Percentiles rank a stretch among this genome's conserved stretches.
phyloP scores from a whole-genome alignment of 2,797 vertebrate species.

The Sebastes cheni region DNA sequence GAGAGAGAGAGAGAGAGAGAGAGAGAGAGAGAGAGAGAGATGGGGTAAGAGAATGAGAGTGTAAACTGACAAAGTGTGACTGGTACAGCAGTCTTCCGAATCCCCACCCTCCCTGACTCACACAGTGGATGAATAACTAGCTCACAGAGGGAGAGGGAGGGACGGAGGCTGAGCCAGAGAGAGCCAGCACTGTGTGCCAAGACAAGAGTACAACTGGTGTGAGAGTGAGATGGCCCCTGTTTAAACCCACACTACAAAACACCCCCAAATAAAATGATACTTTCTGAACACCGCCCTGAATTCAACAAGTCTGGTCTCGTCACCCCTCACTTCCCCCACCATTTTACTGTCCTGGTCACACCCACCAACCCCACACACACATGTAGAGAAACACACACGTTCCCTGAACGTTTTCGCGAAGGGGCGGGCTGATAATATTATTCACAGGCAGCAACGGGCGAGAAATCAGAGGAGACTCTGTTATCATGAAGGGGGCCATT shows the following conservation, averaged over 20 bases:
- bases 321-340: background rate
- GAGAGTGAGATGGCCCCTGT: slow-evolving; percentile 24
- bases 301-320: background rate
- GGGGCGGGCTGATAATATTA: slow-evolving; percentile 76
- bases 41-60: slow-evolving; percentile 53
- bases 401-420: slow-evolving; percentile 40
- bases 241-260: slow-evolving; percentile 41
- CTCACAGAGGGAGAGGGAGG: slow-evolving; percentile 70
- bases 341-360: slow-evolving; percentile 11
- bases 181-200: slow-evolving; percentile 3
- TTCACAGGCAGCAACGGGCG: slow-evolving; percentile 69
- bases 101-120: slow-evolving; percentile 86
- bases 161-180: slow-evolving; percentile 43
- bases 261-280: background rate
- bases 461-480: slow-evolving; percentile 79
- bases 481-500: slow-evolving; percentile 80
- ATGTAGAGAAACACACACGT: background rate
- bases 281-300: slow-evolving; percentile 11
- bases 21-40: slow-evolving; percentile 40
- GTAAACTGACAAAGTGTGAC: slow-evolving; percentile 81
- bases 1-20: slow-evolving; percentile 16
- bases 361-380: slow-evolving; percentile 20
- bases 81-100: slow-evolving; percentile 83
- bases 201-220: slow-evolving; percentile 25
- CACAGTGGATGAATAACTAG: slow-evolving; percentile 83